phyloP scores from a whole-genome alignment of 2,797 vertebrate genomes.

The Paguma larvata region DNA sequence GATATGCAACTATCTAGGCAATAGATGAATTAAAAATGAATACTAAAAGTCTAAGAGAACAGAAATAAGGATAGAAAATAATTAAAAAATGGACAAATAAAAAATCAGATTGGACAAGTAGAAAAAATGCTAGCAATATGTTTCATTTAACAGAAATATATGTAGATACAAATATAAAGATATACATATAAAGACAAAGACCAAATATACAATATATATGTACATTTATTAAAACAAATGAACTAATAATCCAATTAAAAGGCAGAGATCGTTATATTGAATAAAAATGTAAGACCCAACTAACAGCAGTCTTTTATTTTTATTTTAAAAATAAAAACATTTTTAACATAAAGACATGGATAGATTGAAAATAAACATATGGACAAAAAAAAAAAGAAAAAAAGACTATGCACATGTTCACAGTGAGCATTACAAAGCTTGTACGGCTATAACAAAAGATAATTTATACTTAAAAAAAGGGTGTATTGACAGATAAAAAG shows the following conservation, averaged over 20 bases:
- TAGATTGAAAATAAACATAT: not conserved
- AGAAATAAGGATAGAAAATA: not conserved
- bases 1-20: not conserved
- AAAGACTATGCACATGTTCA: not conserved
- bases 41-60: not conserved
- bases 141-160: not conserved
- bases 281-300: not conserved
- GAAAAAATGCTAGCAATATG: not conserved
- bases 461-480: not conserved
- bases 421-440: not conserved
- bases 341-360: not conserved
- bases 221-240: not conserved
- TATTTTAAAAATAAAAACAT: not conserved
- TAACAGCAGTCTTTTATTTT: not conserved
- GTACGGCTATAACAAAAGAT: not conserved
- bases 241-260: not conserved
- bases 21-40: not conserved
- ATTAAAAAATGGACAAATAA: not conserved
- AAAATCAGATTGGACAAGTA: not conserved
- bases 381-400: not conserved
- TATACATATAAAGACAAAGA: not conserved
- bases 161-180: not conserved
- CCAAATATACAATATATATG: not conserved
- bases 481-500: not conserved
- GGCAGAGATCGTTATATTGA: not conserved